Percentiles rank a stretch among this genome's conserved stretches.
Evolutionary conservation across 2,113 vertebrate genomes (phyloP).

Genomic region (Pithys albifrons): DNA sequence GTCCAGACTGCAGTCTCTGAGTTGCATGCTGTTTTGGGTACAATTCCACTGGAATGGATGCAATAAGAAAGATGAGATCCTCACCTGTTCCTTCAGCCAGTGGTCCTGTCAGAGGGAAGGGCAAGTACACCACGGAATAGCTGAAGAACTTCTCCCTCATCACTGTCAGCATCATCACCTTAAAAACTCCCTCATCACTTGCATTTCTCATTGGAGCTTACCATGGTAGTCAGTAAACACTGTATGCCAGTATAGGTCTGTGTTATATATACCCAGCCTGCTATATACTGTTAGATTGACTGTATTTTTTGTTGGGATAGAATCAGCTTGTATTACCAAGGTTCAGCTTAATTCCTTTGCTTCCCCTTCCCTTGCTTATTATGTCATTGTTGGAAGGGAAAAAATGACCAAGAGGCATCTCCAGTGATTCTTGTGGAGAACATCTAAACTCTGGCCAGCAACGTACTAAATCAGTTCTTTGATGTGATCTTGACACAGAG

Average conservation of each 20-base stretch:
- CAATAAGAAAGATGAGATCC: neutral
- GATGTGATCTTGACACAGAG: neutral
- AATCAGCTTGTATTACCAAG: neutral
- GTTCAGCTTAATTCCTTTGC: neutral
- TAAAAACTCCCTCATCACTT: neutral
- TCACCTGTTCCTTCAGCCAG: neutral
- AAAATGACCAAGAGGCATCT: neutral
- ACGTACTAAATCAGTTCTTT: neutral
- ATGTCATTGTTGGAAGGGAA: neutral
- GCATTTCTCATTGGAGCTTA: neutral
- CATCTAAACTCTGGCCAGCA: neutral
- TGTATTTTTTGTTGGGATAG: neutral
- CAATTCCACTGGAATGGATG: neutral
- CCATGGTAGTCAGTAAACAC: neutral
- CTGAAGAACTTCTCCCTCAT: neutral
- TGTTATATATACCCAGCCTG: neutral
- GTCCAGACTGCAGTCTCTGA: accelerated
- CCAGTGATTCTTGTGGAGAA: neutral
- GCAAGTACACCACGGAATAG: neutral
- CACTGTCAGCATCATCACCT: neutral
- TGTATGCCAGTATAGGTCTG: neutral
- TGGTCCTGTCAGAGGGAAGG: neutral
- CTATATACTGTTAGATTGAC: neutral
- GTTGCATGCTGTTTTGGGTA: neutral
- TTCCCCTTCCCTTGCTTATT: neutral